Evolutionary conservation across 2,888 invertebrate species (phyloP).

Genomic region (Eupeodes latifasciatus): DNA sequence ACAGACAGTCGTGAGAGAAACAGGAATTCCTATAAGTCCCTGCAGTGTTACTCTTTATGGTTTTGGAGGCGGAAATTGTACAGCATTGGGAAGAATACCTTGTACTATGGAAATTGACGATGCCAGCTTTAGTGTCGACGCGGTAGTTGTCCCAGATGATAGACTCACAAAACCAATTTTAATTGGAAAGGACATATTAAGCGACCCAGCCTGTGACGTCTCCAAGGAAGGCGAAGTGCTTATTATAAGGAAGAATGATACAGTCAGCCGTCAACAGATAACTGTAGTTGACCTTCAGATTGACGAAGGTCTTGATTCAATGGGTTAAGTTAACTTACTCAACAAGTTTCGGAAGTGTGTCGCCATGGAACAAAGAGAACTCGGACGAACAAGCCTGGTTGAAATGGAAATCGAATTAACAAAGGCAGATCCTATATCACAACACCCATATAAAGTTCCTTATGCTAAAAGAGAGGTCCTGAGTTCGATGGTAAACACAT

Average conservation of each 20-base stretch:
- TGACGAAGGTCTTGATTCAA: neutral
- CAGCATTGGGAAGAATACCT: neutral
- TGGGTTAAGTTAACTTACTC: neutral
- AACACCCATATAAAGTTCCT: too few species aligned
- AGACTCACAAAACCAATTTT: too few species aligned
- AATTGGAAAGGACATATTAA: too few species aligned
- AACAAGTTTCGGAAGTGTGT: conserved; percentile 17
- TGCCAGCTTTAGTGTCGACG: neutral
- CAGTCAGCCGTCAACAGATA: neutral
- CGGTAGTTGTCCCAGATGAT: too few species aligned
- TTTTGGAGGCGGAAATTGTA: conserved; percentile 37
- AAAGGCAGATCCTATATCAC: too few species aligned
- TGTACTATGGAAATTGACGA: conserved; percentile 21
- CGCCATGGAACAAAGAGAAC: too few species aligned
- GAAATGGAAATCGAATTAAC: too few species aligned
- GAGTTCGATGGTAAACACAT: too few species aligned
- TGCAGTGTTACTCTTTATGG: conserved; percentile 10
- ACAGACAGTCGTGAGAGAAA: conserved; percentile 6
- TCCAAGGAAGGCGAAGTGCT: conserved; percentile 8
- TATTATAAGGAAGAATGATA: neutral
- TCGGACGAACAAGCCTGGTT: too few species aligned
- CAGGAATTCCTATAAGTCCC: neutral
- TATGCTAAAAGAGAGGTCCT: too few species aligned
- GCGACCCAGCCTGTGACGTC: too few species aligned
- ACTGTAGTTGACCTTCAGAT: too few species aligned